A percentile compares a stretch with the other conserved stretches of the same genome.
These are phyloP conservation scores for Tinamus guttatus DNA, from an alignment of 2,113 vertebrate genomes.

Conservation along the genomic window DNA sequence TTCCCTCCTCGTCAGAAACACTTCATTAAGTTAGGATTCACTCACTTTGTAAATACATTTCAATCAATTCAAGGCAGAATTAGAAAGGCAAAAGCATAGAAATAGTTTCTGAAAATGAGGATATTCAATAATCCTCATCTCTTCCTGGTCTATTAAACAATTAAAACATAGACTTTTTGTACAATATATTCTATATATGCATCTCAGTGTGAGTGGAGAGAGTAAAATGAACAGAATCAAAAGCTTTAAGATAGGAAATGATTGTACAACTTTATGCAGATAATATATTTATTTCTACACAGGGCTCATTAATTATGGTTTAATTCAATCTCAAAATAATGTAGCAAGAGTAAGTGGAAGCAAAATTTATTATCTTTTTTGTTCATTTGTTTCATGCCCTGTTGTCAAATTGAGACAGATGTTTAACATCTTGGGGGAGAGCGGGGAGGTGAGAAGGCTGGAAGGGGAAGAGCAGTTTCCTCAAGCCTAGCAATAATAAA, in stretches of 20 bases:
- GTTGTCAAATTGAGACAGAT: not conserved
- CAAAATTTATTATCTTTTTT: not conserved
- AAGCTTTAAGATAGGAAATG: not conserved
- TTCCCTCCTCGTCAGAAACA: not conserved
- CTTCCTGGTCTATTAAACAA: not conserved
- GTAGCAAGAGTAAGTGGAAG: not conserved
- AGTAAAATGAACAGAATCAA: not conserved
- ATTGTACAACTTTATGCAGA: not conserved
- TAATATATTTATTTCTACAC: not conserved
- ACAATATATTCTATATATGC: not conserved
- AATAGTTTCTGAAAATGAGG: not conserved
- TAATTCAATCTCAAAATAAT: not conserved
- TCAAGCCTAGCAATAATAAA: too few relatives aligned
- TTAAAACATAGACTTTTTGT: not conserved
- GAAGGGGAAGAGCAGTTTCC: not conserved
- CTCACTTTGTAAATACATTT: not conserved
- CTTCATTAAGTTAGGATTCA: not conserved
- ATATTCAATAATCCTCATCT: not conserved
- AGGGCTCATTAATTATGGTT: not conserved
- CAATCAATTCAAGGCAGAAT: not conserved
- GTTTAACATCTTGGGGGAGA: too few relatives aligned
- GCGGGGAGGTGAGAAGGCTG: not conserved
- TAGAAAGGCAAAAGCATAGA: not conserved
- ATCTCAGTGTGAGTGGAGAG: not conserved
- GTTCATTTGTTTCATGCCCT: not conserved